phyloP scores from a whole-genome alignment of 2,888 invertebrate genomes.

The Oxycera nigricornis region DNA sequence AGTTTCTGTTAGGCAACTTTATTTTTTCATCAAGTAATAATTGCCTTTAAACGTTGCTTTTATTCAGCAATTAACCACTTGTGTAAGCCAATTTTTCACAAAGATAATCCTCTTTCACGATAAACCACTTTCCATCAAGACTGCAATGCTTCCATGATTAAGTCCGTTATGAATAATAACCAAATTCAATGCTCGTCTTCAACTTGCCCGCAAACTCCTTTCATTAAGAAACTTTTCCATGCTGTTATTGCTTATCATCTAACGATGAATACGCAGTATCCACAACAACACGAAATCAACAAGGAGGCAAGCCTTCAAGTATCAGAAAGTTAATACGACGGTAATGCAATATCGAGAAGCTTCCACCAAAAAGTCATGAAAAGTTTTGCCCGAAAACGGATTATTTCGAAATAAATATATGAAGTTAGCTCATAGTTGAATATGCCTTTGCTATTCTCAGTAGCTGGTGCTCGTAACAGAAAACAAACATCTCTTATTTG shows the following conservation, averaged over 20 bases:
- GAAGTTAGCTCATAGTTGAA: constrained; percentile 19
- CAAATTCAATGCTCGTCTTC: constrained; percentile 19
- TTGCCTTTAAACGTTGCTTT: too few species aligned
- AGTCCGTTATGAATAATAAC: constrained; percentile 15
- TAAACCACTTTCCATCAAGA: not conserved
- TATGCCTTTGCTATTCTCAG: constrained; percentile 1
- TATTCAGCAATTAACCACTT: too few species aligned
- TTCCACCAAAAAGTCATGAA: constrained; percentile 35
- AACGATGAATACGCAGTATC: not conserved
- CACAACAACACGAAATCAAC: not conserved
- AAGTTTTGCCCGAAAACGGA: constrained; percentile 35
- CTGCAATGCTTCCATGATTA: not conserved
- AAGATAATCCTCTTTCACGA: not conserved
- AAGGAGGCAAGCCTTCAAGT: not conserved
- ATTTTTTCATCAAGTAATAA: too few species aligned
- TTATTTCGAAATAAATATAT: constrained; percentile 34
- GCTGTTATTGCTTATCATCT: not conserved
- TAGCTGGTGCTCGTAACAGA: not conserved
- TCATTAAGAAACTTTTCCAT: constrained; percentile 33
- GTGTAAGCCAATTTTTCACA: not conserved
- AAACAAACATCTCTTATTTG: constrained; percentile 35
- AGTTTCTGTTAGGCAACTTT: too few species aligned
- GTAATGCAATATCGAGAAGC: constrained; percentile 39
- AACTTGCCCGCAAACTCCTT: constrained; percentile 10
- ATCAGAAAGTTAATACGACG: constrained; percentile 31